A percentile compares a stretch with the other conserved stretches of the same genome.
Evolutionary conservation across 2,888 invertebrate species (phyloP).

Genomic region (Calliopum simillimum): DNA sequence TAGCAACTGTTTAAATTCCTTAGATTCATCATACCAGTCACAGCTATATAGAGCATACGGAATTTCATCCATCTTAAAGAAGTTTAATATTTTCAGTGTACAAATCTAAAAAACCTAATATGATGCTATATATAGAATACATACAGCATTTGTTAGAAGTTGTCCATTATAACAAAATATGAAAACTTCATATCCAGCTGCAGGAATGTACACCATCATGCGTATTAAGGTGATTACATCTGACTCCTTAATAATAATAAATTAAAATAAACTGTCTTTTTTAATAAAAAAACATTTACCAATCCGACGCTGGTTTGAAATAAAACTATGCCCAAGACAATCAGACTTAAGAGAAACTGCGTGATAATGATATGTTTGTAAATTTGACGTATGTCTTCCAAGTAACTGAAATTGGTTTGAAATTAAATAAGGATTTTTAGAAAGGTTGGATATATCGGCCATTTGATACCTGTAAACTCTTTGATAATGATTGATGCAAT

Average conservation of each 20-base stretch:
- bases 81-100: no score
- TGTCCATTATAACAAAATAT: slow-evolving; percentile 62
- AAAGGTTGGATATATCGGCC: slow-evolving; percentile 53
- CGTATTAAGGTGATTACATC: slow-evolving; percentile 49
- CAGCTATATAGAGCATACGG: slow-evolving; percentile 55
- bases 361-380: slow-evolving; percentile 56
- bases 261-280: not conserved
- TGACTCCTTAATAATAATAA: slow-evolving; percentile 43
- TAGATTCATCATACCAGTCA: slow-evolving; percentile 56
- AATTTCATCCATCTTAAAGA: slow-evolving; percentile 52
- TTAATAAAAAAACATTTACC: slow-evolving; percentile 44
- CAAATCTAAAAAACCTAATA: no score
- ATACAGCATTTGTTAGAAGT: slow-evolving; percentile 44
- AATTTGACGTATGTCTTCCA: slow-evolving; percentile 50
- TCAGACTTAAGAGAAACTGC: slow-evolving; percentile 58
- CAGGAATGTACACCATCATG: slow-evolving; percentile 58
- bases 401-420: slow-evolving; percentile 52
- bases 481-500: slow-evolving; percentile 56
- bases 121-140: not conserved
- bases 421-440: slow-evolving; percentile 55
- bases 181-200: slow-evolving; percentile 55
- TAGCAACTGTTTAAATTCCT: slow-evolving; percentile 53
- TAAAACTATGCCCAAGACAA: slow-evolving; percentile 54
- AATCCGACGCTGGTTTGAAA: slow-evolving; percentile 56
- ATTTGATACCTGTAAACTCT: slow-evolving; percentile 52